Percentiles rank a stretch among this genome's conserved stretches.
Conservation (phyloP, 2,888 invertebrate genomes). For the Busseola fusca region DNA sequence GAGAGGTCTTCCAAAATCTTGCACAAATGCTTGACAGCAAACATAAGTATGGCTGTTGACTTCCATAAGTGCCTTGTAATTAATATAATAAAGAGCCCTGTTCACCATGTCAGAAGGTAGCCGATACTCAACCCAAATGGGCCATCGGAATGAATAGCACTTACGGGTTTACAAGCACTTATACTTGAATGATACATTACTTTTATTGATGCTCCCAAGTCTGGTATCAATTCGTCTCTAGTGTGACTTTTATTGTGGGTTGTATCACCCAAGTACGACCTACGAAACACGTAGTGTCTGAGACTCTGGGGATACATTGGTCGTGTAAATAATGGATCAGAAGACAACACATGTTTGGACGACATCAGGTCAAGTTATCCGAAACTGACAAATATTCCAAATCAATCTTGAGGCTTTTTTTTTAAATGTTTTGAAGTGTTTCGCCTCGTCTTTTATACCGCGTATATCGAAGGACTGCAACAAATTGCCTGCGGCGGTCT, state of each 20-base stretch:
- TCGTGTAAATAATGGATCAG: background rate
- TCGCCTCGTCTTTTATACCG: too few species aligned
- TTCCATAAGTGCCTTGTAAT: background rate
- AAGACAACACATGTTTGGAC: background rate
- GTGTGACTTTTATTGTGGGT: constrained; percentile 47
- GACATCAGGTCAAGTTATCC: too few species aligned
- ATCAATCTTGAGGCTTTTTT: too few species aligned
- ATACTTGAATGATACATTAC: constrained; percentile 42
- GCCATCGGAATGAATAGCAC: constrained; percentile 32
- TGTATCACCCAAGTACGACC: constrained; percentile 11
- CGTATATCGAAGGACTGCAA: too few species aligned
- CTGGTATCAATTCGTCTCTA: constrained; percentile 47
- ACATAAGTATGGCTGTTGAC: background rate
- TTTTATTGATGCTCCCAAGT: constrained; percentile 41
- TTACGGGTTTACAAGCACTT: constrained; percentile 48
- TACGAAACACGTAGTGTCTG: background rate
- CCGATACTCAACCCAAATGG: constrained; percentile 15
- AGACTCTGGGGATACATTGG: background rate
- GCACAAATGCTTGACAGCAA: too few species aligned
- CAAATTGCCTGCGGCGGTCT: too few species aligned
- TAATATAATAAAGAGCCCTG: background rate
- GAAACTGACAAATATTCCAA: too few species aligned
- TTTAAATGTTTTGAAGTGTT: too few species aligned
- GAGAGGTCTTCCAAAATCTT: too few species aligned
- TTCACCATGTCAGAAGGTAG: background rate